A percentile compares a stretch with the other conserved stretches of the same genome.
These are phyloP conservation scores for Pangasius larnaudii DNA, from an alignment of 2,797 vertebrate genomes.

Conservation along the genomic window DNA sequence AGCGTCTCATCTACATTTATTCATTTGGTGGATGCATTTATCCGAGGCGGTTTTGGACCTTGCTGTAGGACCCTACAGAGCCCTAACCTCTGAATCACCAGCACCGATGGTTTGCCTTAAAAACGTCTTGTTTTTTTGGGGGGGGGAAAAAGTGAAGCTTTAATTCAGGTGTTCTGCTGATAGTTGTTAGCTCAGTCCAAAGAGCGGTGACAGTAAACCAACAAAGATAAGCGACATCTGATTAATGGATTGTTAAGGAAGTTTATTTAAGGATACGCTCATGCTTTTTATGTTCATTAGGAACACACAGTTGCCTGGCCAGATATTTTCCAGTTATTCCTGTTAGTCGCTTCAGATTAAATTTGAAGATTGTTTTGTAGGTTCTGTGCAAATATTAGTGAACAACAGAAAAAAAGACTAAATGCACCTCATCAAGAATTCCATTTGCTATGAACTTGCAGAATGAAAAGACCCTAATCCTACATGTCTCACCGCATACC, in stretches of 20 bases:
- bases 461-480: neutral
- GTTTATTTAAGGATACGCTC: conserved; percentile 19
- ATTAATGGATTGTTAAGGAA: neutral
- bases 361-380: neutral
- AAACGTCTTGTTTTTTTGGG: neutral
- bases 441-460: neutral
- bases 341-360: neutral
- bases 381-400: neutral
- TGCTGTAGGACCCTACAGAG: neutral
- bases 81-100: neutral
- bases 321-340: neutral
- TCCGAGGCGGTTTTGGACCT: neutral
- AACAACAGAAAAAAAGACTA: neutral
- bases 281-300: neutral
- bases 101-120: neutral
- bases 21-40: too few species aligned
- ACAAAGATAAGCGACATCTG: neutral
- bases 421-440: neutral
- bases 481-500: neutral
- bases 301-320: neutral
- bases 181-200: neutral
- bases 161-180: neutral
- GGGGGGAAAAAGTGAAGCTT: neutral
- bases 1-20: neutral
- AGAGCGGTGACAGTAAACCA: conserved; percentile 8